Evolutionary conservation across 2,113 vertebrate species (phyloP).

Genomic region (Hemicordylus capensis): DNA sequence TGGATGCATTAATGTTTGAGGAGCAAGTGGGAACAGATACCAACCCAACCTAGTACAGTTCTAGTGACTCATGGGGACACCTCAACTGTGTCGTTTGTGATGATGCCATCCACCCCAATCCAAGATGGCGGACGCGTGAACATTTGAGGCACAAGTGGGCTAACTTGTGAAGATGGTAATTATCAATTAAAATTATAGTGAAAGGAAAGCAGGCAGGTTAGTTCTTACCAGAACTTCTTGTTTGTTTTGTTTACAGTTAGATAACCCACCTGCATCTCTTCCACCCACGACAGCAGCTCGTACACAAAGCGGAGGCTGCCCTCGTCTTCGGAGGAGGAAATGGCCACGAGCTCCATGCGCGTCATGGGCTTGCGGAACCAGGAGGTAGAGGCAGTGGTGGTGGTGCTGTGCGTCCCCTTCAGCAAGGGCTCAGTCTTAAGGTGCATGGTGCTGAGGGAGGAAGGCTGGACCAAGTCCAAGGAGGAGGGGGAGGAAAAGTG

Average conservation of each 20-base stretch:
- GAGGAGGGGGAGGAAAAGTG: constrained; percentile 86
- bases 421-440: constrained; percentile 74
- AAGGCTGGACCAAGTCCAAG: constrained; percentile 74
- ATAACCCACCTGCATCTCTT: constrained; percentile 90
- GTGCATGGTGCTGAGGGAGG: constrained; percentile 70
- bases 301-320: constrained; percentile 96
- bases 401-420: constrained; percentile 78
- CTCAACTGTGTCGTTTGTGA: too few relatives aligned
- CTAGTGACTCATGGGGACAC: too few relatives aligned
- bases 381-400: constrained; percentile 78
- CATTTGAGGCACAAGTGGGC: too few relatives aligned
- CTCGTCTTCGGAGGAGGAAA: constrained; percentile 95
- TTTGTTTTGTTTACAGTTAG: neutral
- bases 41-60: too few relatives aligned
- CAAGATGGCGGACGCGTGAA: too few relatives aligned
- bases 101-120: too few relatives aligned
- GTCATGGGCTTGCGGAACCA: constrained; percentile 91
- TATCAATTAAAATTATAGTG: too few relatives aligned
- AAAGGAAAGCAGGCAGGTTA: too few relatives aligned
- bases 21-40: too few relatives aligned
- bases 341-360: constrained; percentile 89
- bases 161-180: too few relatives aligned
- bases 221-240: too few relatives aligned
- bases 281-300: constrained; percentile 96
- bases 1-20: too few relatives aligned